phyloP scores from a whole-genome alignment of 2,888 invertebrate genomes.

The Stratiomys singularior region DNA sequence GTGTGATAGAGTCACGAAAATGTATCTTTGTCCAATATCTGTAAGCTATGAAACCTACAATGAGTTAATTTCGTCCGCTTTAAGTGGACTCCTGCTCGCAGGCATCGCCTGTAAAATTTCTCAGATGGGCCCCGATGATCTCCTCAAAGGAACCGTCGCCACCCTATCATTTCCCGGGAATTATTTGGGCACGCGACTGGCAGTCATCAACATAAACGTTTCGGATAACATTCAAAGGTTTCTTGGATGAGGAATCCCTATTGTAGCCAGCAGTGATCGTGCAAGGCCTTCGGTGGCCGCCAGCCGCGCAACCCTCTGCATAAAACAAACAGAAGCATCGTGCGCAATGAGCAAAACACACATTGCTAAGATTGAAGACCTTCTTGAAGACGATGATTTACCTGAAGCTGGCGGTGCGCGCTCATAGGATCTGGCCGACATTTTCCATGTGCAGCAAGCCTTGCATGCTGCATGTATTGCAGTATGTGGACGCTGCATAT shows the following conservation, averaged over 20 bases:
- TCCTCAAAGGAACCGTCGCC: too few species aligned
- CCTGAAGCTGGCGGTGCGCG: not conserved
- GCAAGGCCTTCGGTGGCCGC: conserved; percentile 12
- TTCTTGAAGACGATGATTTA: conserved; percentile 28
- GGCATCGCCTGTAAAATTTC: too few species aligned
- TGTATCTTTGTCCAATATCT: too few species aligned
- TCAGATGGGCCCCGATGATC: not conserved
- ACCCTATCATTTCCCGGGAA: not conserved
- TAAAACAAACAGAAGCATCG: conserved; percentile 44
- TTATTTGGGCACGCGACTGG: conserved; percentile 36
- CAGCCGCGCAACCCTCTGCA: not conserved
- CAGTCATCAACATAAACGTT: not conserved
- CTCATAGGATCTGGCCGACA: conserved; percentile 10
- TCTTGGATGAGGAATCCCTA: not conserved
- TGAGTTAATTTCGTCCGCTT: too few species aligned
- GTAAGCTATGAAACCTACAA: too few species aligned
- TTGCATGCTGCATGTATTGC: not conserved
- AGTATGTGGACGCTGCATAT: not conserved
- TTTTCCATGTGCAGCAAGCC: not conserved
- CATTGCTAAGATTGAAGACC: conserved; percentile 7
- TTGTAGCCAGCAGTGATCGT: not conserved
- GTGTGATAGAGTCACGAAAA: too few species aligned
- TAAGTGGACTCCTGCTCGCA: too few species aligned
- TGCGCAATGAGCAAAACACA: conserved; percentile 25
- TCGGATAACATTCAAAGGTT: not conserved